These are phyloP conservation scores for Crocuta crocuta DNA, from an alignment of 2,113 vertebrate species.

Conservation along the genomic window DNA sequence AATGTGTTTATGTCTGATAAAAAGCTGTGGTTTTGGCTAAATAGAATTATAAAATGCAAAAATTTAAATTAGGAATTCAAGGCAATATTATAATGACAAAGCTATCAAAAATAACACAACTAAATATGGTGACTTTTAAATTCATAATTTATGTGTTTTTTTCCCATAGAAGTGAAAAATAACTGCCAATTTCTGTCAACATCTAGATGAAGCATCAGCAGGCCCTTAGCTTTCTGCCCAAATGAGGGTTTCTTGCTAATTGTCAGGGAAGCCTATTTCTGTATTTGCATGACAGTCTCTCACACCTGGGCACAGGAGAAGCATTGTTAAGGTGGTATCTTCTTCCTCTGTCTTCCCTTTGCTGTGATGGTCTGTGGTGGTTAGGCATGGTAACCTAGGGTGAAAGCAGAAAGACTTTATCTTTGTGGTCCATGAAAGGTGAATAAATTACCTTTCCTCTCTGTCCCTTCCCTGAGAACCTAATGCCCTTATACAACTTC, in stretches of 20 bases:
- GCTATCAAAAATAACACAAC: background rate
- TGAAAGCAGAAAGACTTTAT: background rate
- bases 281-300: background rate
- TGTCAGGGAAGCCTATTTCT: background rate
- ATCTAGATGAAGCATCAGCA: background rate
- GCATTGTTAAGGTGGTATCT: background rate
- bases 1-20: constrained; percentile 35
- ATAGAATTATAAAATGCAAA: background rate
- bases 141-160: background rate
- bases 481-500: background rate
- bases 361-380: background rate
- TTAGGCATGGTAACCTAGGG: background rate
- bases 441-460: background rate
- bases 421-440: background rate
- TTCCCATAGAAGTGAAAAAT: background rate
- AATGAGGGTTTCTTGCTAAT: background rate
- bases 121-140: background rate
- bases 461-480: background rate
- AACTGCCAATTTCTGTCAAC: background rate
- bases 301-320: background rate
- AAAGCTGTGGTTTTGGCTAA: background rate
- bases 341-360: background rate
- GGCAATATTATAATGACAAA: background rate
- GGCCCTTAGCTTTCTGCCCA: background rate
- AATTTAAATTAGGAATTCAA: background rate